A percentile compares a stretch with the other conserved stretches of the same genome.
Conservation (phyloP, 2,888 invertebrate genomes). For the Magallana nippona region DNA sequence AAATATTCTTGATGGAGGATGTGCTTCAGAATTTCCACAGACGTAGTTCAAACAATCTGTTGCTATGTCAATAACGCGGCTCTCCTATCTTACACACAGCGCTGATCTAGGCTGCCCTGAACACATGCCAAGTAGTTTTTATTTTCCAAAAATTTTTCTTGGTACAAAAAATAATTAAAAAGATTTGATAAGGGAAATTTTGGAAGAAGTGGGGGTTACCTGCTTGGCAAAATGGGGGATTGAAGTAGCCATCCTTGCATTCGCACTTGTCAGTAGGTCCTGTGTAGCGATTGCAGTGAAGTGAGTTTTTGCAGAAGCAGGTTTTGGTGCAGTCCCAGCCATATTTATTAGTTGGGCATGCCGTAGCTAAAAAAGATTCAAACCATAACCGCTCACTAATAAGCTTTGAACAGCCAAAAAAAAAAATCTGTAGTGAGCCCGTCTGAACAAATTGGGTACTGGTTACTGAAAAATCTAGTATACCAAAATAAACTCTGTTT, state of each 20-base stretch:
- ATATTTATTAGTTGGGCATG: constrained; percentile 68
- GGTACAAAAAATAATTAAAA: constrained; percentile 31
- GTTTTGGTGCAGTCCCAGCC: constrained; percentile 72
- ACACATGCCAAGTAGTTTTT: not conserved
- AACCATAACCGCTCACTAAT: constrained; percentile 5
- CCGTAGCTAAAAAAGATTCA: constrained; percentile 54
- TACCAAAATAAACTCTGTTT: not conserved
- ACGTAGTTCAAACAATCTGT: constrained; percentile 29
- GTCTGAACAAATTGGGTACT: no score
- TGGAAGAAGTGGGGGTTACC: constrained; percentile 57
- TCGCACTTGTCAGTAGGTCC: constrained; percentile 68
- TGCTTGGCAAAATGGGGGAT: constrained; percentile 71
- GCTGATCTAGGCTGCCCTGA: constrained; percentile 1
- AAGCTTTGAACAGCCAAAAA: constrained; percentile 17
- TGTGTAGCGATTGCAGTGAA: constrained; percentile 70
- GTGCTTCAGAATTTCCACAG: not conserved
- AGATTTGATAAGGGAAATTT: constrained; percentile 13
- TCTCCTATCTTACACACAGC: constrained; percentile 14
- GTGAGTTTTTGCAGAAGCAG: constrained; percentile 68
- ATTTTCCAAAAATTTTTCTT: not conserved
- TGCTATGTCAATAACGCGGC: constrained; percentile 29
- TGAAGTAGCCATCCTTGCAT: constrained; percentile 71
- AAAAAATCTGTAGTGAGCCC: no score
- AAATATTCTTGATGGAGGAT: not conserved
- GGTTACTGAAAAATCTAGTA: no score